phyloP scores from a whole-genome alignment of 2,888 invertebrate species.

The Hirtodrosophila trivittata region DNA sequence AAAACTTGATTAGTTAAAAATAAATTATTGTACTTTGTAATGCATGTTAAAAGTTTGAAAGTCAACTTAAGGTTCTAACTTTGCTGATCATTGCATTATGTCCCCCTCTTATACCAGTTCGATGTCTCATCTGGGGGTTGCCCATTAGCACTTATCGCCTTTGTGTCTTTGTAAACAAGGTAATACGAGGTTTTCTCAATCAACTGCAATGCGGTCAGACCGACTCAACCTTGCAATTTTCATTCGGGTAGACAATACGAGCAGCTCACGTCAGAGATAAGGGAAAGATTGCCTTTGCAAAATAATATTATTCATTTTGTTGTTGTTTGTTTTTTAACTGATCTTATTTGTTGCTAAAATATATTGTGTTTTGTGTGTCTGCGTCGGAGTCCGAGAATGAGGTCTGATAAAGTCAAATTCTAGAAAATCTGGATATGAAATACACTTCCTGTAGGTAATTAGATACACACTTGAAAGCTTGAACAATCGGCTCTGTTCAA shows the following conservation, averaged over 20 bases:
- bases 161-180: conserved; percentile 56
- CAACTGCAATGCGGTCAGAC: conserved; percentile 20
- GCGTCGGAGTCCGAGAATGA: too few species aligned
- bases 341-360: too few species aligned
- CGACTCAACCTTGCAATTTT: conserved; percentile 12
- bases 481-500: too few species aligned
- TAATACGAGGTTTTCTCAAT: conserved; percentile 7
- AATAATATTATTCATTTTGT: not conserved
- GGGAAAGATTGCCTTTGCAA: not conserved
- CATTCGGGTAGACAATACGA: not conserved
- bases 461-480: too few species aligned
- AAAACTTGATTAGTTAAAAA: conserved; percentile 35
- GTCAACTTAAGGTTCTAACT: conserved; percentile 57
- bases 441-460: too few species aligned
- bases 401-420: too few species aligned
- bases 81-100: conserved; percentile 11
- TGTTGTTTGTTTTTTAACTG: not conserved
- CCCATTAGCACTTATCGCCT: conserved; percentile 46
- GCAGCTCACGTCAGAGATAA: conserved; percentile 8
- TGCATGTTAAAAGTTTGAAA: conserved; percentile 52
- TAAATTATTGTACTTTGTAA: not conserved
- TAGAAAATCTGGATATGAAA: too few species aligned
- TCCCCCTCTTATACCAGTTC: not conserved
- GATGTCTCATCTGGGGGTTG: conserved; percentile 12
- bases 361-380: too few species aligned